Evolutionary conservation across 2,888 invertebrate genomes (phyloP).

Genomic region (Allygus modestus): DNA sequence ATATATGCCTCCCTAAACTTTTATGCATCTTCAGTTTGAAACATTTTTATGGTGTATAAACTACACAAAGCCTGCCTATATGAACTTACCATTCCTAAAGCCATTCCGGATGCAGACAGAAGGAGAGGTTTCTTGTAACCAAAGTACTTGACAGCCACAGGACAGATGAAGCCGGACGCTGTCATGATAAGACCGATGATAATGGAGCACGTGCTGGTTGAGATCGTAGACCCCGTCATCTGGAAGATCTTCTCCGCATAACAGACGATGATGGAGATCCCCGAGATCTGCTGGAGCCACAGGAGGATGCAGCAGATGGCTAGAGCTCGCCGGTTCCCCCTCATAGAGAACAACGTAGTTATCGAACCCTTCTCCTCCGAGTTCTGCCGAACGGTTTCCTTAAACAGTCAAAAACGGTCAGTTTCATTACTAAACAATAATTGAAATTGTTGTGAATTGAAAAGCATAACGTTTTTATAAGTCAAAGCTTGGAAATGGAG

Average conservation of each 20-base stretch:
- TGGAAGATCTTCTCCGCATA: constrained; percentile 39
- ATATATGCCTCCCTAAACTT: too few relatives aligned
- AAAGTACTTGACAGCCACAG: constrained; percentile 7
- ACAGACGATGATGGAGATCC: constrained; percentile 13
- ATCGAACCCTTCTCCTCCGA: constrained; percentile 4
- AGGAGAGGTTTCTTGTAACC: constrained; percentile 47
- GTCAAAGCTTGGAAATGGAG: too few relatives aligned
- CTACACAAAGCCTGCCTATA: too few relatives aligned
- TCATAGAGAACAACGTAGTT: neutral
- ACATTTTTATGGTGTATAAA: too few relatives aligned
- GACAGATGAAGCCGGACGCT: constrained; percentile 12
- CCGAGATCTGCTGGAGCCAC: constrained; percentile 32
- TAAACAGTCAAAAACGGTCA: too few relatives aligned
- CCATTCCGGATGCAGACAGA: constrained; percentile 26
- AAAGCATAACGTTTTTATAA: too few relatives aligned
- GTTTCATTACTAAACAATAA: neutral
- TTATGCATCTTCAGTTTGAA: too few relatives aligned
- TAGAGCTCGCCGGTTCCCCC: constrained; percentile 31
- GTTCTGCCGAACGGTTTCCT: constrained; percentile 5
- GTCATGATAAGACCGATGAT: constrained; percentile 28
- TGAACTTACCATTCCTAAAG: constrained; percentile 45
- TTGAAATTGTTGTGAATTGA: too few relatives aligned
- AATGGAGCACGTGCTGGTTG: constrained; percentile 24
- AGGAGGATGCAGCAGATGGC: constrained; percentile 28
- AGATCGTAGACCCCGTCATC: constrained; percentile 30